Conservation (phyloP, 1,140 invertebrate genomes). For the Euura lappo region DNA sequence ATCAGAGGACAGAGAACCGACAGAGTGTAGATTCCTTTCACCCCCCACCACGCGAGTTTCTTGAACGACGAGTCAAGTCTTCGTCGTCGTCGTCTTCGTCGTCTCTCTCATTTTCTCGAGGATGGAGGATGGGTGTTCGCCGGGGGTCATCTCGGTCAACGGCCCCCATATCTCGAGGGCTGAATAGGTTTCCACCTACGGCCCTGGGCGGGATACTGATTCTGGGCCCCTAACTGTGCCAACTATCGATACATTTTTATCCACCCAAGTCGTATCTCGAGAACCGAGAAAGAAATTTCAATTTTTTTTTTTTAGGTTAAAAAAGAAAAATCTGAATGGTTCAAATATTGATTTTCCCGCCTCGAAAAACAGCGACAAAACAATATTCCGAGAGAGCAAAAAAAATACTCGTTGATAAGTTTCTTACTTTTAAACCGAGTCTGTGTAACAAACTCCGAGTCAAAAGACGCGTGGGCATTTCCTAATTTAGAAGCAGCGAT, state of each 20-base stretch:
- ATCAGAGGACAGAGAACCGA: slow-evolving; percentile 2
- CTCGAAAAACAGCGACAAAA: too few species aligned
- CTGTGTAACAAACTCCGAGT: slow-evolving; percentile 4
- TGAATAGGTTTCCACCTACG: slow-evolving; percentile 19
- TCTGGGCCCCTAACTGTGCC: too few species aligned
- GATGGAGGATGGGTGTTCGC: slow-evolving; percentile 19
- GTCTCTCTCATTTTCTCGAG: background rate
- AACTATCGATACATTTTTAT: too few species aligned
- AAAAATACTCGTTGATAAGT: too few species aligned
- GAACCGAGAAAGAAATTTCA: too few species aligned
- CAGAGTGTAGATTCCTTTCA: slow-evolving; percentile 45
- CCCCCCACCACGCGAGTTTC: slow-evolving; percentile 34
- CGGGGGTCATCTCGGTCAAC: slow-evolving; percentile 54
- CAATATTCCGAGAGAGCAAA: too few species aligned
- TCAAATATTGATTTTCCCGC: too few species aligned
- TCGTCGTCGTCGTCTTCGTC: background rate
- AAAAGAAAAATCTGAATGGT: too few species aligned
- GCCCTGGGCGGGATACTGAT: background rate
- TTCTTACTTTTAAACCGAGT: background rate
- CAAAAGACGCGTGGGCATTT: slow-evolving; percentile 38
- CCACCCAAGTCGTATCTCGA: too few species aligned
- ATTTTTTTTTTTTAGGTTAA: too few species aligned
- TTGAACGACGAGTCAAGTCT: too few species aligned
- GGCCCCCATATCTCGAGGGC: slow-evolving; percentile 38
- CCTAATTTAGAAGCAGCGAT: slow-evolving; percentile 48